Base-by-base conservation (phyloP, 2,888 invertebrate species). In the Ganaspis brasiliensis region DNA sequence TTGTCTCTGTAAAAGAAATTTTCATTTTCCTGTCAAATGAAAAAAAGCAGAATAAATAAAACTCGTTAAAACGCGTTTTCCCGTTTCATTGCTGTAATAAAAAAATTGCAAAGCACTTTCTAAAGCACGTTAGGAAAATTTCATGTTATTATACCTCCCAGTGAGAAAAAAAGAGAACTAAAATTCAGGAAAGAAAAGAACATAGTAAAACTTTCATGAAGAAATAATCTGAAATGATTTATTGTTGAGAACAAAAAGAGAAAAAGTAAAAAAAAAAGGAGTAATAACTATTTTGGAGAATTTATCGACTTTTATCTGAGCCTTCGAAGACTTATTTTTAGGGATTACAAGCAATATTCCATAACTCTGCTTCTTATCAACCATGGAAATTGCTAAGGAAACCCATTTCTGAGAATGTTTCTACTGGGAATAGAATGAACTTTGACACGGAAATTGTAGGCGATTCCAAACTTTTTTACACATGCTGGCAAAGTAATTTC, bases 131-230 rank as follows among this genome's bases (percentile, higher is more conserved):
- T 40, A 63, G 10, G 40, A 40, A 40, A 63, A 63, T 63, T 63
- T 40, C 40, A 63, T 63, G 40, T 40, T 14, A 14, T 52, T 52
- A 61, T 35, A 16, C 14, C 40, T n/a, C 31, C 63, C 21, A 35
- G 14, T 21, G 63, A 63, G 63, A 63, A 40, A 40, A 63, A 59
- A 40, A 63, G 40, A 14, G 14, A 63, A 16, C 21, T 40, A 12
- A 61, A 63, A 40, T 63, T 63, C 40, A 40, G 40, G 14, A 40
- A 40, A 63, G 40, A 24, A 40, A 63, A 63, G 40, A 63, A 63
- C 37, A 21, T 19, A 14, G 8, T 19, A 63, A 63, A 63, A 40
- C 40, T 63, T 63, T 63, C 14, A 40, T 19, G 9, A 40, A 63
- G 40, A 14, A 21, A 45, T 12, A 37, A 1, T 12, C 35, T 37